Conservation (phyloP, 2,888 invertebrate genomes). For the Aporophyla lueneburgensis region DNA sequence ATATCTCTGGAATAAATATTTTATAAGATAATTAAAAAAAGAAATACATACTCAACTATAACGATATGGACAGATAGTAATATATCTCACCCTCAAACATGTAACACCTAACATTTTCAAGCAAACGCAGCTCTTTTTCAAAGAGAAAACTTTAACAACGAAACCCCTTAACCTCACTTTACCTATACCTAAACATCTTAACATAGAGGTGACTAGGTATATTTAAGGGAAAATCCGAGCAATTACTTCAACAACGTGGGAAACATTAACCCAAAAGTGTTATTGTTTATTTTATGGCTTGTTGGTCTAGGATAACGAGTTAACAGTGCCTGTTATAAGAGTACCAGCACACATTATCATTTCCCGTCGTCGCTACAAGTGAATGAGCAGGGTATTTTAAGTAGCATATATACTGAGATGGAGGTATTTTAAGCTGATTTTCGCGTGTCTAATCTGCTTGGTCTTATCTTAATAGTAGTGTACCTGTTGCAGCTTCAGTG, state of each 20-base stretch:
- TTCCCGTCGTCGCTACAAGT: background rate
- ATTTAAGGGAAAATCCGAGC: constrained; percentile 23
- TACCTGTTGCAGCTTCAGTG: too few relatives aligned
- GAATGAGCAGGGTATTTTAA: constrained; percentile 6
- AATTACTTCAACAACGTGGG: constrained; percentile 18
- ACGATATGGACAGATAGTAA: too few relatives aligned
- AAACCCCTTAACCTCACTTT: background rate
- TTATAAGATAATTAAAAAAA: too few relatives aligned
- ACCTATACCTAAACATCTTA: background rate
- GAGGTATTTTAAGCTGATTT: constrained; percentile 3
- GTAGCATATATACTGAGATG: too few relatives aligned
- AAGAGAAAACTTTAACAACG: background rate
- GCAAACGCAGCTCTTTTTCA: background rate
- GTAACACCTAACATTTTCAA: background rate
- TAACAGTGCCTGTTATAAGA: constrained; percentile 36
- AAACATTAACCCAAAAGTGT: constrained; percentile 48
- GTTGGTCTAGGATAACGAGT: constrained; percentile 42
- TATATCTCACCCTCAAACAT: background rate
- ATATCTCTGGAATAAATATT: too few relatives aligned
- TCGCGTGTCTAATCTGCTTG: constrained; percentile 2
- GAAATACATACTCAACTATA: too few relatives aligned
- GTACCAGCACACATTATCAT: constrained; percentile 20
- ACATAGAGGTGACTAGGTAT: background rate
- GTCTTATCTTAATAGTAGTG: background rate
- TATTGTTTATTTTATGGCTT: constrained; percentile 48